A percentile compares a stretch with the other conserved stretches of the same genome.
Conservation (phyloP, 2,797 vertebrate genomes). For the Eremophila alpestris region DNA sequence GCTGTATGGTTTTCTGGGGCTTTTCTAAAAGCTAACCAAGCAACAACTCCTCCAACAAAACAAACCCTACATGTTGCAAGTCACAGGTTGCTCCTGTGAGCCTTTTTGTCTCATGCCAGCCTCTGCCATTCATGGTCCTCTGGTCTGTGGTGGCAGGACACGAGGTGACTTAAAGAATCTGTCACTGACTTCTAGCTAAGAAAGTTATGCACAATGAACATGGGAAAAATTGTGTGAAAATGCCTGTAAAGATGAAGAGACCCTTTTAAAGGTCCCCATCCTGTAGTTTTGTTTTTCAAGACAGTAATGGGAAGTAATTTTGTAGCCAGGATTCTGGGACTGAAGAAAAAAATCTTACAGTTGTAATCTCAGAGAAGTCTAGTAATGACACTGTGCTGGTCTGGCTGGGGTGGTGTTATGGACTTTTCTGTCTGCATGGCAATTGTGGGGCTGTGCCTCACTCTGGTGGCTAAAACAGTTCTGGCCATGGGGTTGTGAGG, state of each 20-base stretch:
- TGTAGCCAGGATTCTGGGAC: background rate
- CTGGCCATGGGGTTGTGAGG: background rate
- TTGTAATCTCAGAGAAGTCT: background rate
- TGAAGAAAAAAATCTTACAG: background rate
- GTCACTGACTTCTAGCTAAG: background rate
- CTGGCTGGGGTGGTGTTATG: background rate
- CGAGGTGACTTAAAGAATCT: background rate
- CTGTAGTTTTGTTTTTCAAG: background rate
- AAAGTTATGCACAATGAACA: background rate
- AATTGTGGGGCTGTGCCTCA: background rate
- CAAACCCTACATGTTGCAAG: fast-evolving
- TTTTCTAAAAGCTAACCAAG: background rate
- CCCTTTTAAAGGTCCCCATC: background rate
- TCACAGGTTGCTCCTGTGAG: fast-evolving
- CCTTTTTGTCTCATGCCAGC: background rate
- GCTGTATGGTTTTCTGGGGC: background rate
- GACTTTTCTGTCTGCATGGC: background rate
- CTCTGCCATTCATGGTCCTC: background rate
- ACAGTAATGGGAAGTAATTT: background rate
- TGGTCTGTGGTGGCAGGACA: background rate
- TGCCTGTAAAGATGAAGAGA: background rate
- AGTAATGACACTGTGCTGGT: fast-evolving
- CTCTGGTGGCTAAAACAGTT: background rate
- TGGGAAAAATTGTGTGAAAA: background rate
- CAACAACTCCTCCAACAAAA: background rate